These are phyloP conservation scores for Lithobius niger DNA, from an alignment of 1,140 invertebrate species.

Conservation along the genomic window DNA sequence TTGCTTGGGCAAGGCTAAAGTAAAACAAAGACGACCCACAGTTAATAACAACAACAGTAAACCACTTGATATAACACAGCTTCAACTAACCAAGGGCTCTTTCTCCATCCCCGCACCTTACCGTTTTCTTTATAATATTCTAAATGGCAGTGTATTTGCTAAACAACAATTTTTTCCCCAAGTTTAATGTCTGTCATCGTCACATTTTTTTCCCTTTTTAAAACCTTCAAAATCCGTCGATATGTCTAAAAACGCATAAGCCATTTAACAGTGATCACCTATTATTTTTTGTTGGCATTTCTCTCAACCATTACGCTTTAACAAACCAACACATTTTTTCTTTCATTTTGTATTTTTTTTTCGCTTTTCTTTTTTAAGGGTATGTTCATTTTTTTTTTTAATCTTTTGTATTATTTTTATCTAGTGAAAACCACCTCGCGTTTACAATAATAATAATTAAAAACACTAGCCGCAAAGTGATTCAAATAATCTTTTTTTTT, in stretches of 20 bases:
- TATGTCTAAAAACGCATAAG: conserved; percentile 4
- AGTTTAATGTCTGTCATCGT: background rate
- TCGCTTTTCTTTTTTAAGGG: too few relatives aligned
- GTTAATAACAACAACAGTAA: conserved; percentile 1
- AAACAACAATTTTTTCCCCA: conserved; percentile 2
- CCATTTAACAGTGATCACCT: conserved; percentile 1
- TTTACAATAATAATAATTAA: too few relatives aligned
- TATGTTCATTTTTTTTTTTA: background rate
- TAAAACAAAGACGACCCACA: too few relatives aligned
- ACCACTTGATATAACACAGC: background rate
- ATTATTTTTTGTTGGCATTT: background rate
- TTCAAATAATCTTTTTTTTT: too few relatives aligned
- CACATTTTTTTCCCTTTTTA: background rate
- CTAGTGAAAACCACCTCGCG: background rate
- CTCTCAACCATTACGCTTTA: background rate
- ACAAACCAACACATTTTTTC: background rate
- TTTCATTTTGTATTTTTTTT: conserved; percentile 1
- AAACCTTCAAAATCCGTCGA: background rate
- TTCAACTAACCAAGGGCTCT: conserved; percentile 1
- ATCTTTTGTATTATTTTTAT: background rate
- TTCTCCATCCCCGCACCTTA: background rate
- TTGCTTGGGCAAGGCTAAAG: too few relatives aligned
- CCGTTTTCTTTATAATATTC: too few relatives aligned
- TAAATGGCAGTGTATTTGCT: conserved; percentile 9
- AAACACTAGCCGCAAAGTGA: conserved; percentile 3